Conservation (phyloP, 2,113 vertebrate genomes). For the Athene noctua region DNA sequence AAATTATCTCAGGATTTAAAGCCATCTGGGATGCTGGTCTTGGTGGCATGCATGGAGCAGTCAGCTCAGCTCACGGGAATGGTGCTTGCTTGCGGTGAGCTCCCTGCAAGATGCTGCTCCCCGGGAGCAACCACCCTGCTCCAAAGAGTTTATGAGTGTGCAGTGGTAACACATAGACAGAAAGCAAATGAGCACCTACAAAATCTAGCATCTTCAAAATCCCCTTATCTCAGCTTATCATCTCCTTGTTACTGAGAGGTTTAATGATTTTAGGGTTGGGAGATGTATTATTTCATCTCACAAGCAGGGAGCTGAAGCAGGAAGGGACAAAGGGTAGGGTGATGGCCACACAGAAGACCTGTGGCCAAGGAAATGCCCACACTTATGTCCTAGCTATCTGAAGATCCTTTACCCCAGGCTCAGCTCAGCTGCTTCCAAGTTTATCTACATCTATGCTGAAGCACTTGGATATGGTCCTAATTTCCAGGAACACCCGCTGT, state of each 20-base stretch:
- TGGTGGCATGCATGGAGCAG: accelerated
- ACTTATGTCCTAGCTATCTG: accelerated
- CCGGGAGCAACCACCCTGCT: accelerated
- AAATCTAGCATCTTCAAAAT: neutral
- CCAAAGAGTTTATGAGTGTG: accelerated
- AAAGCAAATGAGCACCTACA: neutral
- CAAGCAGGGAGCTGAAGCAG: neutral
- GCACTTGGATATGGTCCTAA: neutral
- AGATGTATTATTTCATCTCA: neutral
- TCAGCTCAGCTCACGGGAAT: accelerated
- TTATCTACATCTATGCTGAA: neutral
- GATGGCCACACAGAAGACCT: neutral
- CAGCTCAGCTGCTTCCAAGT: neutral
- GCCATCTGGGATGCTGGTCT: accelerated
- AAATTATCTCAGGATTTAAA: neutral
- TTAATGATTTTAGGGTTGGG: neutral
- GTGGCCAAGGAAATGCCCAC: neutral
- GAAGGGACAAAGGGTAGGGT: neutral
- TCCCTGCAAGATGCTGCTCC: neutral
- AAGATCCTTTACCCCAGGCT: neutral
- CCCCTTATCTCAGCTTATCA: neutral
- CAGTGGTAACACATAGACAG: neutral
- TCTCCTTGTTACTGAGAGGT: neutral
- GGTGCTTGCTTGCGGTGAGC: accelerated
- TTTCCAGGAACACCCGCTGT: neutral